Base-by-base conservation (phyloP, 1,140 invertebrate genomes). In the Aleiodes sp. region DNA sequence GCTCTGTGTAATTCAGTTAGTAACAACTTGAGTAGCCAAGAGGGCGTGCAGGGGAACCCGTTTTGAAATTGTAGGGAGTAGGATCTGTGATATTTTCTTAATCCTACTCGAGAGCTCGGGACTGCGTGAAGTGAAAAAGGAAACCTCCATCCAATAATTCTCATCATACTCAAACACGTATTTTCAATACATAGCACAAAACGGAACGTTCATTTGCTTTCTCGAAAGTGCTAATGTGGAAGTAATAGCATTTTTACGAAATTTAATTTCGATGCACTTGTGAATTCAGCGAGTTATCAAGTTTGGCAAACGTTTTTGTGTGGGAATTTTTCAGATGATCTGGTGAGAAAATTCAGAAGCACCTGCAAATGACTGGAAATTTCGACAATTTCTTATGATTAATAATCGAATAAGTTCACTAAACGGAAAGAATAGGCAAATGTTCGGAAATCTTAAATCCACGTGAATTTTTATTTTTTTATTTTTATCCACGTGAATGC, bases 1-100 rank as follows among this genome's bases (percentile, higher is more conserved):
- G 72, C 60, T 57, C 59, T 75, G 16, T 65, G 65, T 82, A 82
- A 83, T 83, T 76, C 68, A 73, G 74, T 82, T 80, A 81, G 10
- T 24, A 68, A 14, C 31, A 77, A 79, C 73, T 84, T 81, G 76
- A 83, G 82, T 78, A 80, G 71, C 70, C 77, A 84, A 84, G 79
- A 83, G 82, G 78, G 79, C 76, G 82, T 68, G 35, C 57, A 68
- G 46, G 3, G 19, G 21, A 10, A 10, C n/a, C 41, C 41, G 41
- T 10, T 8, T 19, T n/a, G n/a, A n/a, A n/a, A n/a, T n/a, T n/a
- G n/a, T n/a, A n/a, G 41, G 41, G 41, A 2, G 1, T 7, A 46
- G 41, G 12, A 16, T n/a, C 14, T 52, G 19, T 52, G 46, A 52
- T 52, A 21, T 7, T n/a, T 52, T 52, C 21, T 52, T 52, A 52